A percentile compares a stretch with the other conserved stretches of the same genome.
Conservation (phyloP, 2,888 invertebrate genomes). For the Synergus japonicus region DNA sequence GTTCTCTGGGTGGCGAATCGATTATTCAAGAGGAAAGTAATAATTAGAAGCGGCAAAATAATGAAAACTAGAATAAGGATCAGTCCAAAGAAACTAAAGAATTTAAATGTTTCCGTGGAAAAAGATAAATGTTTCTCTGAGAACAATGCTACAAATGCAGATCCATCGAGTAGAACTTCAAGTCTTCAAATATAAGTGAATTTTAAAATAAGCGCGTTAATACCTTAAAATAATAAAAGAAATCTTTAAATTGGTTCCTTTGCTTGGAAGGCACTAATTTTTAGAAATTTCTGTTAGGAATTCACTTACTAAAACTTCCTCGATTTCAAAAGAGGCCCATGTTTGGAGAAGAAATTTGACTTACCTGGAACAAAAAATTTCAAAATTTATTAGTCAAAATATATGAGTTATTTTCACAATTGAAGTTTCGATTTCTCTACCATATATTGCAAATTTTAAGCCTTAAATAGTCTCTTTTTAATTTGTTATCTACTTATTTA, state of each 20-base stretch:
- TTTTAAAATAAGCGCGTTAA: background rate
- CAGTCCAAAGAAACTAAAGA: background rate
- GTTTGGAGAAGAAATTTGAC: background rate
- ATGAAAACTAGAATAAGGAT: background rate
- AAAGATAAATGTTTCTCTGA: background rate
- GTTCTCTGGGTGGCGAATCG: background rate
- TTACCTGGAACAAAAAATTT: conserved; percentile 16
- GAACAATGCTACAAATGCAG: background rate
- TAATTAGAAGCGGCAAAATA: background rate
- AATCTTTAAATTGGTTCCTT: background rate
- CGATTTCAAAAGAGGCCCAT: background rate
- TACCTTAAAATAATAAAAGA: background rate
- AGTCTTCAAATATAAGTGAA: background rate
- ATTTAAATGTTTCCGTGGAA: background rate
- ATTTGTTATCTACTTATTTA: too few relatives aligned
- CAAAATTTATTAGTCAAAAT: background rate
- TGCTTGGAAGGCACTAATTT: too few relatives aligned
- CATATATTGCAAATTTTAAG: too few relatives aligned
- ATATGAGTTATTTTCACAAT: background rate
- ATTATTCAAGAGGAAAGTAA: background rate
- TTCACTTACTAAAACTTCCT: background rate
- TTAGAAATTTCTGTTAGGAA: background rate
- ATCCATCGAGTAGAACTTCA: background rate
- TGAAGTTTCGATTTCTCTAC: too few relatives aligned
- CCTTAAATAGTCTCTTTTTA: too few relatives aligned